Conservation (phyloP, 2,113 vertebrate species). For the Stigmatopora argus region DNA sequence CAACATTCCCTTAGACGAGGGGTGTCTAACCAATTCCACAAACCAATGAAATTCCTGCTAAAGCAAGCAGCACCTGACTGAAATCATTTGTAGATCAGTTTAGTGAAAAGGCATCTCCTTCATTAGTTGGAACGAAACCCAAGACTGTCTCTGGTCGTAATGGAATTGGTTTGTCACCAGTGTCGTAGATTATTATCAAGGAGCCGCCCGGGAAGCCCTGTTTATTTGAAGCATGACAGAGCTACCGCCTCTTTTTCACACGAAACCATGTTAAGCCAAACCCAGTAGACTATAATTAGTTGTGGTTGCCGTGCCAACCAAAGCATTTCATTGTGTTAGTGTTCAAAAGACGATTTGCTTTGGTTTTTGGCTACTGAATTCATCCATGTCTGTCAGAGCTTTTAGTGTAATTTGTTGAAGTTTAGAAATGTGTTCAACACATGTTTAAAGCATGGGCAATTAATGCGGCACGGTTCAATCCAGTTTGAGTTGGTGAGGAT, state of each 20-base stretch:
- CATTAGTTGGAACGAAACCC: too few species aligned
- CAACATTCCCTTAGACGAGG: not conserved
- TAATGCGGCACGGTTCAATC: not conserved
- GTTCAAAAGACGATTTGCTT: not conserved
- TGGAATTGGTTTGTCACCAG: too few species aligned
- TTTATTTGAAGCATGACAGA: not conserved
- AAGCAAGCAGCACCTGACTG: too few species aligned
- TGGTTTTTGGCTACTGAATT: slow-evolving; percentile 9
- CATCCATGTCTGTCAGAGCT: slow-evolving; percentile 15
- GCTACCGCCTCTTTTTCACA: not conserved
- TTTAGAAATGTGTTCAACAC: not conserved
- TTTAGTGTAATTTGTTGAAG: not conserved
- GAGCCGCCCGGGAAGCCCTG: not conserved
- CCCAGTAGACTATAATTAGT: slow-evolving; percentile 11
- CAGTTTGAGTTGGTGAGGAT: not conserved
- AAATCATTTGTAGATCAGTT: too few species aligned
- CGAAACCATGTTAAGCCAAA: not conserved
- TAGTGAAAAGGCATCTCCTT: too few species aligned
- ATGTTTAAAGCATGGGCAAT: not conserved
- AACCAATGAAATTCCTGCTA: too few species aligned
- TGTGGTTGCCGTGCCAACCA: slow-evolving; percentile 19
- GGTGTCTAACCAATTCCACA: too few species aligned
- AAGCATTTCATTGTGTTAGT: slow-evolving; percentile 12
- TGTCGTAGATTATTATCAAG: not conserved
- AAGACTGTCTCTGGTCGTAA: too few species aligned